Conservation (phyloP, 2,797 vertebrate species). For the Myoxocephalus aenaeus region DNA sequence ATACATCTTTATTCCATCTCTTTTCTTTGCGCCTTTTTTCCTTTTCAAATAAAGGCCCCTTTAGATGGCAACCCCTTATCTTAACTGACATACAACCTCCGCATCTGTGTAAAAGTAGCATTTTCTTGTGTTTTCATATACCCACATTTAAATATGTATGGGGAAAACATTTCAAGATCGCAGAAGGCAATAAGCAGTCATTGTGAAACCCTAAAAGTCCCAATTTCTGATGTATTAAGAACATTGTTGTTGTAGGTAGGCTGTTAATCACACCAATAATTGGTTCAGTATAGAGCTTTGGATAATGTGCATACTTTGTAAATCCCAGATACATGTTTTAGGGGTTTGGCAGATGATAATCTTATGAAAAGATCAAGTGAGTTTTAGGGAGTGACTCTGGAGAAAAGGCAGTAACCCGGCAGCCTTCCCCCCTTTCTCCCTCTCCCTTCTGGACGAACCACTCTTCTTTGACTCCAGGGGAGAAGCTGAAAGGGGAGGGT, state of each 20-base stretch:
- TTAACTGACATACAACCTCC: constrained; percentile 44
- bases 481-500: constrained; percentile 62
- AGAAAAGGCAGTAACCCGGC: constrained; percentile 56
- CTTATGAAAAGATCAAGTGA: constrained; percentile 57
- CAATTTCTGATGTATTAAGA: constrained; percentile 76
- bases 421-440: constrained; percentile 20
- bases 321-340: constrained; percentile 59
- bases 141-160: neutral
- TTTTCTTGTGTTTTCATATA: constrained; percentile 6
- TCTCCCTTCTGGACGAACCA: constrained; percentile 52
- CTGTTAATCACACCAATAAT: constrained; percentile 76
- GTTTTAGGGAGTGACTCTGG: constrained; percentile 48
- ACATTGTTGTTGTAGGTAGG: constrained; percentile 75
- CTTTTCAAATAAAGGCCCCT: constrained; percentile 62
- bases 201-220: constrained; percentile 63
- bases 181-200: constrained; percentile 35
- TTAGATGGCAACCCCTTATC: constrained; percentile 30
- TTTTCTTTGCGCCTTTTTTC: constrained; percentile 64
- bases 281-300: constrained; percentile 70
- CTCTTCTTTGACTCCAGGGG: constrained; percentile 64
- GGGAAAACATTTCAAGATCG: constrained; percentile 14
- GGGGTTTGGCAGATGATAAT: constrained; percentile 70
- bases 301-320: constrained; percentile 59
- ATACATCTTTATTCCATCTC: constrained; percentile 82
- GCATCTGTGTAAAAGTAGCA: constrained; percentile 50